Evolutionary conservation across 2,888 invertebrate genomes (phyloP).

Genomic region (Tupiocoris notatus): DNA sequence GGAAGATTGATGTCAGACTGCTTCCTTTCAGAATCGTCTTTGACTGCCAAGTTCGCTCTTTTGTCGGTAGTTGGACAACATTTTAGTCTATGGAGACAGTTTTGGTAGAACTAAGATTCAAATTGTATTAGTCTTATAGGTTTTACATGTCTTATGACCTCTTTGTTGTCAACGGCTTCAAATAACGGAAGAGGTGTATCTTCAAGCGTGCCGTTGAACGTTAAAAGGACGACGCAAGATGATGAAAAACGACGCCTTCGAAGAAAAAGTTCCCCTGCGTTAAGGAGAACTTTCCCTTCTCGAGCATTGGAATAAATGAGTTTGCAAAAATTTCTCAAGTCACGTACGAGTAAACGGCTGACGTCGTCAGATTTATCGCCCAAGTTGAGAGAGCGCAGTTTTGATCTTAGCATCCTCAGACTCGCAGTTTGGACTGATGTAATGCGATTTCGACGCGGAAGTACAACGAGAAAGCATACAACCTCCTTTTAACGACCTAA

Average conservation of each 20-base stretch:
- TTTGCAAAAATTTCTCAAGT: constrained; percentile 21
- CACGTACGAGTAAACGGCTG: constrained; percentile 22
- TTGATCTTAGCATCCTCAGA: neutral
- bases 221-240: neutral
- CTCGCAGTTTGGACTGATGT: neutral
- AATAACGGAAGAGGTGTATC: no score
- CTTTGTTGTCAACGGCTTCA: no score
- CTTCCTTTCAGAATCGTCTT: no score
- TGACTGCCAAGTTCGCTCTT: no score
- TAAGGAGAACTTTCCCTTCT: neutral
- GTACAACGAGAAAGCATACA: neutral
- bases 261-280: neutral
- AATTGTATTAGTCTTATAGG: no score
- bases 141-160: no score
- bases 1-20: no score
- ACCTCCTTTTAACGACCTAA: neutral
- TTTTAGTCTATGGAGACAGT: no score
- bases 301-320: constrained; percentile 27
- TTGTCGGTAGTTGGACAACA: no score
- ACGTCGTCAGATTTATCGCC: constrained; percentile 15
- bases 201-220: neutral
- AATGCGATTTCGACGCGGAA: neutral
- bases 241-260: neutral
- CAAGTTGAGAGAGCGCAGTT: constrained; percentile 3
- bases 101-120: no score